Conservation (phyloP, 1,140 invertebrate species). For the Bemisia tabaci region DNA sequence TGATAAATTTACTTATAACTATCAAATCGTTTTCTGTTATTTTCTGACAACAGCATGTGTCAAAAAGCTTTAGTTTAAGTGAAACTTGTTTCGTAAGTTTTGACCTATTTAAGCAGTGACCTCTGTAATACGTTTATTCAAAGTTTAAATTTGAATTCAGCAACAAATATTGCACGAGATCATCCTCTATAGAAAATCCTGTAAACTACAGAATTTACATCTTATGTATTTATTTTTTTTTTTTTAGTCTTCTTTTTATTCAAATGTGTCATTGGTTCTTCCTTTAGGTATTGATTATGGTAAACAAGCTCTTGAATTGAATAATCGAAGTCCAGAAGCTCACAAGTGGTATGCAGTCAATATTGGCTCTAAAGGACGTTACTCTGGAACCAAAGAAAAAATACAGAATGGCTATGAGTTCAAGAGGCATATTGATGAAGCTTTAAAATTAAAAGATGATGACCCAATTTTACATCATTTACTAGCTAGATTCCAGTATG, state of each 20-base stretch:
- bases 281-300: conserved; percentile 43
- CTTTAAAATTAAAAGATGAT: conserved; percentile 46
- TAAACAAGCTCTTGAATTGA: conserved; percentile 38
- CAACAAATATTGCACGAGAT: too few relatives aligned
- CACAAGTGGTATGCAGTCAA: conserved; percentile 72
- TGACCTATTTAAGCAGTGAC: not conserved
- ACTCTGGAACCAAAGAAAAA: conserved; percentile 46
- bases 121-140: not conserved
- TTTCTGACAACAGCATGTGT: too few relatives aligned
- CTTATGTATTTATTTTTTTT: conserved; percentile 6
- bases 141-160: conserved; percentile 3
- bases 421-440: conserved; percentile 55
- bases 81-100: not conserved
- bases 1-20: too few relatives aligned
- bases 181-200: not conserved
- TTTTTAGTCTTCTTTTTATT: conserved; percentile 13
- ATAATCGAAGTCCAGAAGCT: conserved; percentile 40
- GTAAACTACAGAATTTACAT: too few relatives aligned
- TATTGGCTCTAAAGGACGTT: conserved; percentile 45
- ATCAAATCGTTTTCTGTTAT: too few relatives aligned
- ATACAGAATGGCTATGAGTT: conserved; percentile 52
- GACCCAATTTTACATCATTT: conserved; percentile 54
- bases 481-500: conserved; percentile 52
- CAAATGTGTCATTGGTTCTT: too few relatives aligned
- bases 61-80: too few relatives aligned